Evolutionary conservation across 2,113 vertebrate species (phyloP), one percentile per base, ranked within the genome.

Genomic region (Bambusicola thoracicus): DNA sequence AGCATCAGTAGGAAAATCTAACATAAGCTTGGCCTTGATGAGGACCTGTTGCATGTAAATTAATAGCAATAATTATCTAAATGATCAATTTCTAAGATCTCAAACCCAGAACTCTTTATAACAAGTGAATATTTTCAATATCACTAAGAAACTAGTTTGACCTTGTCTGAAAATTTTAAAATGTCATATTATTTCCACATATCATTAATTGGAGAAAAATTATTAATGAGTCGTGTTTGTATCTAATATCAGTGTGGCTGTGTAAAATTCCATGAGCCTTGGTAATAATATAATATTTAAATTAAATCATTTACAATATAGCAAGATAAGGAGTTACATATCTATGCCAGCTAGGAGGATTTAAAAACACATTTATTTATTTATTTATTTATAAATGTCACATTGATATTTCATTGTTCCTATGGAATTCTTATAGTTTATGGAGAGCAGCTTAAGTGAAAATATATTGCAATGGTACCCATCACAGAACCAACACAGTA

Each of bases 111-210:
- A 77, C 40, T 83, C 40, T 40, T 78, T 68, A 63, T 89, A 61
- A 80, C 63, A 93, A 95, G 75, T 66, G 0, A 58, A 59, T 90
- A 51, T 79, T 92, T 94, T 86, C 70, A 92, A 72, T n/a, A 78
- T 65, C 62, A 79, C 84, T 88, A 92, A 87, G 69, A 86, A 96
- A 97, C 73, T 74, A 93, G 74, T 94, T 25, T 74, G 89, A 92
- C 87, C 87, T 94, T 74, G 76, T 97, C 87, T 81, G 51, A 68
- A 76, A 56, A 34, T 81, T 93, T 66, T 78, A 73, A 75, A 84
- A 68, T 87, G 94, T 95, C 88, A 78, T 24, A 48, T 40, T 58
- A 49, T 76, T 75, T 94, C 78, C 92, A 65, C 58, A 53, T 48
- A 44, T 76, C 72, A 93, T 83, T 90, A 75, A 61, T 30, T 84